phyloP scores from a whole-genome alignment of 2,113 vertebrate genomes.

The Cottus gobio region DNA sequence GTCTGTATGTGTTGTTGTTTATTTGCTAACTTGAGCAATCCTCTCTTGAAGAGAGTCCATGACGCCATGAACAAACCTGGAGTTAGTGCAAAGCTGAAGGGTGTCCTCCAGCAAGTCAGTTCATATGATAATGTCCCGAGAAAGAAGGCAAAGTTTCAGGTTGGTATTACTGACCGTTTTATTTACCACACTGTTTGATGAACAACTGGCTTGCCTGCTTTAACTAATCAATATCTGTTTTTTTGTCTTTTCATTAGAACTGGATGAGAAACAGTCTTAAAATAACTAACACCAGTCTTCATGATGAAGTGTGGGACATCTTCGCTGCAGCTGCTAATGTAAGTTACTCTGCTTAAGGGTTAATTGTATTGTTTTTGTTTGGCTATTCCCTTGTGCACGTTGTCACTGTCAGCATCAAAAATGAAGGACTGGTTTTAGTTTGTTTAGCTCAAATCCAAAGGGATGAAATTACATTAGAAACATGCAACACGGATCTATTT shows the following conservation, averaged over 20 bases:
- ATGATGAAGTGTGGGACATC: constrained; percentile 93
- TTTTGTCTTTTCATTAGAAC: constrained; percentile 81
- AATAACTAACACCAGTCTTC: constrained; percentile 82
- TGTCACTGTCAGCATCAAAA: neutral
- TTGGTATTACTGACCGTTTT: constrained; percentile 53
- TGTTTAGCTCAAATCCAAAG: neutral
- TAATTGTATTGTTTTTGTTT: neutral
- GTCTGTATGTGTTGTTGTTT: neutral
- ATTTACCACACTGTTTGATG: neutral
- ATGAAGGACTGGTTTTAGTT: neutral
- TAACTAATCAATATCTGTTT: neutral
- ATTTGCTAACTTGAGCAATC: constrained; percentile 2
- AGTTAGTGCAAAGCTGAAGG: constrained; percentile 85
- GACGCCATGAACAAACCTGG: constrained; percentile 88
- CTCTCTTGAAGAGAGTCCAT: constrained; percentile 87
- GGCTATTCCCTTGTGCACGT: neutral
- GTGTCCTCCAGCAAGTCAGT: constrained; percentile 88
- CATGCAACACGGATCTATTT: no score
- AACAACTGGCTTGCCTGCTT: neutral
- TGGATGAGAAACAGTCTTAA: constrained; percentile 97
- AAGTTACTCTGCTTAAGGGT: constrained; percentile 70
- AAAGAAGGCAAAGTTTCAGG: constrained; percentile 96
- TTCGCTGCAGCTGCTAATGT: constrained; percentile 86
- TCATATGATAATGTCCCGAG: constrained; percentile 93
- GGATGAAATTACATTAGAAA: neutral